phyloP scores from a whole-genome alignment of 2,888 invertebrate species.

The Tachystola acroxantha region DNA sequence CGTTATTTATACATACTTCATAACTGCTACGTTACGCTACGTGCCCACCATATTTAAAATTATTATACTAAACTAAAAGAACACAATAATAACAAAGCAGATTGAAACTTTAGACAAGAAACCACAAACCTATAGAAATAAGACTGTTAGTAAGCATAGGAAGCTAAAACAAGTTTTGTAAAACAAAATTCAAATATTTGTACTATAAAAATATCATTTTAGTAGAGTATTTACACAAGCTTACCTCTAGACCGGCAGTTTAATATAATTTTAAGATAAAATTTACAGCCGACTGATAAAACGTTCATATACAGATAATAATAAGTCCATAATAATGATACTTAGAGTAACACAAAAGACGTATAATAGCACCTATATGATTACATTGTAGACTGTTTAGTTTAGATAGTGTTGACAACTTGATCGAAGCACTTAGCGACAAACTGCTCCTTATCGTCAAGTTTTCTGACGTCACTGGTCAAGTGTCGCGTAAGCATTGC shows the following conservation, averaged over 20 bases:
- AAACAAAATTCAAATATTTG: constrained; percentile 4
- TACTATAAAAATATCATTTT: constrained; percentile 6
- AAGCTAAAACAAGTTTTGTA: constrained; percentile 15
- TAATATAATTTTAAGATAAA: constrained; percentile 16
- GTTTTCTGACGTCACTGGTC: constrained; percentile 43
- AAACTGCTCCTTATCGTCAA: constrained; percentile 79
- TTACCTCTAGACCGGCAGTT: constrained; percentile 9
- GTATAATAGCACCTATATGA: constrained; percentile 25
- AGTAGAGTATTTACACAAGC: constrained; percentile 12
- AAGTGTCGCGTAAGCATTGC: constrained; percentile 64
- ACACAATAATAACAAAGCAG: constrained; percentile 40
- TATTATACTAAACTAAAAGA: constrained; percentile 57
- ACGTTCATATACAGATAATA: constrained; percentile 2
- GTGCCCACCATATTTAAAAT: constrained; percentile 27
- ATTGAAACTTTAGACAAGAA: constrained; percentile 26
- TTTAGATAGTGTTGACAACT: constrained; percentile 77
- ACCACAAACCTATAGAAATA: constrained; percentile 24
- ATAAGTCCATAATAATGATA: constrained; percentile 8
- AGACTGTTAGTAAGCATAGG: constrained; percentile 22
- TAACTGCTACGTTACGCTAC: constrained; percentile 26
- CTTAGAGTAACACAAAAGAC: constrained; percentile 15
- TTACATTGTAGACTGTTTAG: constrained; percentile 13
- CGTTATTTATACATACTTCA: not conserved
- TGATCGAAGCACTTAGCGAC: constrained; percentile 81
- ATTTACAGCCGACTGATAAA: constrained; percentile 23